Base-by-base conservation (phyloP, 2,888 invertebrate species). In the Acrocyrtus sp. region DNA sequence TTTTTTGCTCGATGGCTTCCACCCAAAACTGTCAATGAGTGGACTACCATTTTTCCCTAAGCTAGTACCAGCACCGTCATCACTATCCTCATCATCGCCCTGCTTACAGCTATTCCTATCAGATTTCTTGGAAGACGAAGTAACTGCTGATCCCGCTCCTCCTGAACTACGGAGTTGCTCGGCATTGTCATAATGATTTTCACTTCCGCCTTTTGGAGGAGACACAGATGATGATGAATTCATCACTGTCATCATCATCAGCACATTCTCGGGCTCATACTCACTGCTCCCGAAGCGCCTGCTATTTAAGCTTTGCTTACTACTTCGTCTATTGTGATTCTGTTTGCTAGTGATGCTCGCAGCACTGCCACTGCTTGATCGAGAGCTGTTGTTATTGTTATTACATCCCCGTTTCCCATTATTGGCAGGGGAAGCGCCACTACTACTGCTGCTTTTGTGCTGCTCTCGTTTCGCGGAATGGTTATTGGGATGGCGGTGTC, bases 221-320 rank as follows among this genome's bases (percentile, higher is more conserved):
- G 65, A 56, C 2, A 34, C 34, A 12, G 34, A 34, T 34, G 34
- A 34, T 34, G 65, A 47, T 22, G 66, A 57, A 66, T 56, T 19
- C 66, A 66, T 66, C 34, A 34, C 60, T 34, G 34, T 34, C 50
- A 66, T 43, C 66, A 53, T 69, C 70, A 70, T 70, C 29, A 56
- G 48, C 57, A 70, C 57, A 34, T 34, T 34, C 5, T 41, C 47
- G n/a, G n/a, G n/a, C 24, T 63, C 70, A 62, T 50, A 27, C 22
- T 70, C 62, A 0, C 61, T 47, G 26, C 56, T 43, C 21, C 45
- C 69, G 19, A 24, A 61, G 1, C 69, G 69, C 21, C 61, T 60
- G 17, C 58, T 63, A 41, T 27, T 45, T 39, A 50, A 66, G 57
- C 50, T 51, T 51, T 60, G 68, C 54, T 50, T 61, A 65, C 51